phyloP scores from a whole-genome alignment of 2,888 invertebrate genomes.

The Nebria salina region DNA sequence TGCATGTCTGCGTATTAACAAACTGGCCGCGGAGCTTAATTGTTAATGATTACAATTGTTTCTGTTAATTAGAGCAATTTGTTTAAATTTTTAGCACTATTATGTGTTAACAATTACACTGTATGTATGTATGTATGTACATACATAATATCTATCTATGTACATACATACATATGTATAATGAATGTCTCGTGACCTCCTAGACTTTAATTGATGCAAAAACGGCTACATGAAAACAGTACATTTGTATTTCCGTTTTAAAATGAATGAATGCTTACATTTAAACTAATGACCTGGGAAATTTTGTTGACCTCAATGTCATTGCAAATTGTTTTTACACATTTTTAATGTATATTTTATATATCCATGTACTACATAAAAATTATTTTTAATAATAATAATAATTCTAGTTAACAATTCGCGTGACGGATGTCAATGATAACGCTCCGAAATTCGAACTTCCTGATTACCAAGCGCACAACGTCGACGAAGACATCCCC shows the following conservation, averaged over 20 bases:
- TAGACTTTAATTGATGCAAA: not conserved
- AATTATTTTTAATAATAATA: not conserved
- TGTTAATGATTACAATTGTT: too few species aligned
- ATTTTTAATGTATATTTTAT: too few species aligned
- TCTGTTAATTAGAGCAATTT: not conserved
- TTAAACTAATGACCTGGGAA: constrained; percentile 32
- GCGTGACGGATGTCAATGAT: constrained; percentile 97
- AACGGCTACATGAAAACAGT: constrained; percentile 20
- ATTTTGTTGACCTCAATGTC: not conserved
- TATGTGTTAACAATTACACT: not conserved
- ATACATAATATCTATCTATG: too few species aligned
- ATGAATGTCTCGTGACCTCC: constrained; percentile 17
- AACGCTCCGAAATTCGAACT: constrained; percentile 96
- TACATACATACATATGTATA: too few species aligned
- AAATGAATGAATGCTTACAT: constrained; percentile 22
- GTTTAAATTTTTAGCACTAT: not conserved
- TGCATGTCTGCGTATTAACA: not conserved
- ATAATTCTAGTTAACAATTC: constrained; percentile 79
- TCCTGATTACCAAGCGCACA: constrained; percentile 96
- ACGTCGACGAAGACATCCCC: constrained; percentile 94
- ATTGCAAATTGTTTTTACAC: not conserved
- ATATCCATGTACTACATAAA: not conserved
- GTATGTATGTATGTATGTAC: not conserved
- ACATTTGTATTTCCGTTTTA: constrained; percentile 32
- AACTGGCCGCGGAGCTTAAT: not conserved